Percentiles rank a stretch among this genome's conserved stretches.
Evolutionary conservation across 2,113 vertebrate genomes (phyloP).

Genomic region (Rhabdornis inornatus): DNA sequence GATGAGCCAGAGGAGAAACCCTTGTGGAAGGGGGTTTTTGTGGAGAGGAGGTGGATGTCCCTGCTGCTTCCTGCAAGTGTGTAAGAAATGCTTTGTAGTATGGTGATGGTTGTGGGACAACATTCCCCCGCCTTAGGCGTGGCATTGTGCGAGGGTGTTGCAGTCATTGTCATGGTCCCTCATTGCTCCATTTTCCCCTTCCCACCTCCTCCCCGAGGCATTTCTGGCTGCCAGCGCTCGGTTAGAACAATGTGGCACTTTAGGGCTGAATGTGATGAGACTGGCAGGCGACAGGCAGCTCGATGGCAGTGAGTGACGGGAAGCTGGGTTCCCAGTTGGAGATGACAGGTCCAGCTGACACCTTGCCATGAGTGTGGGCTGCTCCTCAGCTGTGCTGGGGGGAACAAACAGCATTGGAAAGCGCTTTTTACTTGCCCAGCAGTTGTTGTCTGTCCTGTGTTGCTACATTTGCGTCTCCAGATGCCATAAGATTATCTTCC

Average conservation of each 20-base stretch:
- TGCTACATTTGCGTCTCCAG: not conserved
- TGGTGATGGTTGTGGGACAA: not conserved
- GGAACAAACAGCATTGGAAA: not conserved
- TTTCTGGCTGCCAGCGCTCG: not conserved
- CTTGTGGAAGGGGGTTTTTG: not conserved
- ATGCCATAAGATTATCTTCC: not conserved
- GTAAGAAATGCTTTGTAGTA: not conserved
- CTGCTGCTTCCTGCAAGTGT: not conserved
- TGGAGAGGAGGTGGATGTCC: not conserved
- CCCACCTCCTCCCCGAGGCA: not conserved
- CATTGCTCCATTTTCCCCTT: not conserved
- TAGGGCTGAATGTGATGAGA: not conserved
- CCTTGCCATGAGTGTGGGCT: not conserved
- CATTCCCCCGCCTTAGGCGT: not conserved
- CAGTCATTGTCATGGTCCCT: not conserved
- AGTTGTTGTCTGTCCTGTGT: not conserved
- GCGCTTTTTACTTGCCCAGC: not conserved
- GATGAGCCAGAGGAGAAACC: not conserved
- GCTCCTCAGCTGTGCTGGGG: not conserved
- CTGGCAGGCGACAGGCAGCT: not conserved
- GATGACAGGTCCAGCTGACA: not conserved
- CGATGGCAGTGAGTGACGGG: not conserved
- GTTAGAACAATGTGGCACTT: not conserved
- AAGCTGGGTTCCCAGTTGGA: not conserved
- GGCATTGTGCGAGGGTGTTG: rapidly evolving